These are phyloP conservation scores for Cydia strobilella DNA, from an alignment of 1,140 invertebrate genomes.

Conservation along the genomic window DNA sequence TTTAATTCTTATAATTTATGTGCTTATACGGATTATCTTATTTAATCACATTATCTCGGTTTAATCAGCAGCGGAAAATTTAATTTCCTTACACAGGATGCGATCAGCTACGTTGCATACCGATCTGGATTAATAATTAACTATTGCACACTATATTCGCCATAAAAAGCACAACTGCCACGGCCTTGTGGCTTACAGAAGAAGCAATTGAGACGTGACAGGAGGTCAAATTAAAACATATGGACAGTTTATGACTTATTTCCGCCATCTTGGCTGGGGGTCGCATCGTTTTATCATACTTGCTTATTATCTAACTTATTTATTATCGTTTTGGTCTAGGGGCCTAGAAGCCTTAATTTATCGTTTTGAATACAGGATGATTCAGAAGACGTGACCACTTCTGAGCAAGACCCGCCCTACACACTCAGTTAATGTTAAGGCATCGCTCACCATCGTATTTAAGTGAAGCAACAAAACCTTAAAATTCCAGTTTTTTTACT, in stretches of 20 bases:
- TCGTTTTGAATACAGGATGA: too few relatives aligned
- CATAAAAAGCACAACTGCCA: background rate
- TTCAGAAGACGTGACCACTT: too few relatives aligned
- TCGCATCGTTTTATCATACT: too few relatives aligned
- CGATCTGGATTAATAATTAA: background rate
- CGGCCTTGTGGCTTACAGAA: background rate
- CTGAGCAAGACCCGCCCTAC: too few relatives aligned
- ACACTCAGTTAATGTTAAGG: too few relatives aligned
- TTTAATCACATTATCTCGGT: background rate
- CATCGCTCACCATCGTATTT: too few relatives aligned
- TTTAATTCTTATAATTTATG: conserved; percentile 9
- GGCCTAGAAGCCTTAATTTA: too few relatives aligned
- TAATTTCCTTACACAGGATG: conserved; percentile 10
- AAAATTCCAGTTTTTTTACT: too few relatives aligned
- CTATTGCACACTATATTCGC: background rate
- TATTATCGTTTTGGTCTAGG: too few relatives aligned
- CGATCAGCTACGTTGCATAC: background rate
- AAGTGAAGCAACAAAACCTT: too few relatives aligned
- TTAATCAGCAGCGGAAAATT: background rate
- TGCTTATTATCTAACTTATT: too few relatives aligned
- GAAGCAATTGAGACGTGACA: background rate
- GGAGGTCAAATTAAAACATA: background rate
- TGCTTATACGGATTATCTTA: background rate
- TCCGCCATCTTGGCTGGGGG: too few relatives aligned
- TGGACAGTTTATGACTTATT: background rate